These are phyloP conservation scores for Chloropsis cyanopogon DNA, from an alignment of 2,113 vertebrate genomes.

Conservation along the genomic window DNA sequence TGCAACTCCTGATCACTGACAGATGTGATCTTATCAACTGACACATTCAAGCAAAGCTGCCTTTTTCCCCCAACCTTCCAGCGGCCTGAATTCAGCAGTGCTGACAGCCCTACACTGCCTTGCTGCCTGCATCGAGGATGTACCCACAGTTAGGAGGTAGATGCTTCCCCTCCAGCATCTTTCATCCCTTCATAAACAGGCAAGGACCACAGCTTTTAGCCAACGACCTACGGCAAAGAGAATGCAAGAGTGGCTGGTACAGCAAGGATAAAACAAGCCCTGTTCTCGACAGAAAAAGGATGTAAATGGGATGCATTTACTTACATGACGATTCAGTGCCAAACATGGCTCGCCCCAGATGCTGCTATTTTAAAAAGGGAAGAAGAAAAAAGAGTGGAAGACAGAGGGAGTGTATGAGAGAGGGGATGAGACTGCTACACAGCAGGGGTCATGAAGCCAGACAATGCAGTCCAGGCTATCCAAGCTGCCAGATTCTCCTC, in stretches of 20 bases:
- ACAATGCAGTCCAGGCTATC: conserved; percentile 87
- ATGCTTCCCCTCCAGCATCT: conserved; percentile 20
- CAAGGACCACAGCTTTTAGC: conserved; percentile 9
- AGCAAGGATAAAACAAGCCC: conserved; percentile 19
- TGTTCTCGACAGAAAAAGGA: conserved; percentile 47
- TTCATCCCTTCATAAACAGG: neutral
- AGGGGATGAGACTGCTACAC: conserved; percentile 87
- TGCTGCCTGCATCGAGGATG: conserved; percentile 33
- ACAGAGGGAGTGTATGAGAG: conserved; percentile 65
- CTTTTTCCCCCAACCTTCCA: neutral
- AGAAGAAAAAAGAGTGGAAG: conserved; percentile 45
- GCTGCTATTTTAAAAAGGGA: conserved; percentile 79
- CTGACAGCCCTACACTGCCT: conserved; percentile 29
- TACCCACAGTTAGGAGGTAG: neutral
- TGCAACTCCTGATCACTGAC: conserved; percentile 29
- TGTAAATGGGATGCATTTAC: conserved; percentile 76
- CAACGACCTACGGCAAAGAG: conserved; percentile 24
- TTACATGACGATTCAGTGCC: conserved; percentile 98
- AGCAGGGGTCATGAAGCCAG: conserved; percentile 91
- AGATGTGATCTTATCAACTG: conserved; percentile 50
- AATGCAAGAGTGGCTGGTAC: neutral
- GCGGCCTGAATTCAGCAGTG: conserved; percentile 50
- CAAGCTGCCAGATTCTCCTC: conserved; percentile 82
- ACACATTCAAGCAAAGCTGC: conserved; percentile 15
- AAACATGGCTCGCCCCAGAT: conserved; percentile 96